Percentiles rank a stretch among this genome's conserved stretches.
Evolutionary conservation across 1,140 invertebrate species (phyloP).

Genomic region (Orius insidiosus): DNA sequence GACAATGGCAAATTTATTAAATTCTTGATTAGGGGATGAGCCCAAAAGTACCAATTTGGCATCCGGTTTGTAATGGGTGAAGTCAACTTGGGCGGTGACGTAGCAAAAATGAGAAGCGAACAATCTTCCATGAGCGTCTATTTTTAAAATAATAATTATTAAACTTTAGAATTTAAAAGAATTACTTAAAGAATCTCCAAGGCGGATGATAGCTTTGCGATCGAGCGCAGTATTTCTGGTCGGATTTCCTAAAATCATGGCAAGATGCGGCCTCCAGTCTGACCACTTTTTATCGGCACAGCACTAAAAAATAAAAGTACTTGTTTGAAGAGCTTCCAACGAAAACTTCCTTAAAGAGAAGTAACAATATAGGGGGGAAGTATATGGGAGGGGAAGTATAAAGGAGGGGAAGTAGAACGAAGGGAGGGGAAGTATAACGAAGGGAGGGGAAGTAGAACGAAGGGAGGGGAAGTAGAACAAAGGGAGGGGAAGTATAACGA

Average conservation of each 20-base stretch:
- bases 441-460: too few species aligned
- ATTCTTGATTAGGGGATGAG: constrained; percentile 40
- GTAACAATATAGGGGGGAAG: too few species aligned
- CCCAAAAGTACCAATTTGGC: constrained; percentile 66
- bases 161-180: constrained; percentile 7
- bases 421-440: too few species aligned
- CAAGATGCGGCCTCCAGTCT: constrained; percentile 90
- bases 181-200: constrained; percentile 44
- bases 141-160: constrained; percentile 16
- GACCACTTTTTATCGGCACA: constrained; percentile 78
- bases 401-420: too few species aligned
- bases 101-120: constrained; percentile 89
- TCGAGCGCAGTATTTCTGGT: constrained; percentile 62
- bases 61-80: constrained; percentile 41
- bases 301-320: constrained; percentile 44
- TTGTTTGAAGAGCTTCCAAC: too few species aligned
- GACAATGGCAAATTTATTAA: constrained; percentile 56
- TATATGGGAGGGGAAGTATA: too few species aligned
- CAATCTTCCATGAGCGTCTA: constrained; percentile 47
- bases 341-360: too few species aligned
- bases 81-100: constrained; percentile 65
- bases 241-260: constrained; percentile 81
- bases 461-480: too few species aligned
- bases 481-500: too few species aligned
- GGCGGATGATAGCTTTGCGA: constrained; percentile 57